Evolutionary conservation across 2,797 vertebrate species (phyloP).

Genomic region (Rhinichthys osculus): DNA sequence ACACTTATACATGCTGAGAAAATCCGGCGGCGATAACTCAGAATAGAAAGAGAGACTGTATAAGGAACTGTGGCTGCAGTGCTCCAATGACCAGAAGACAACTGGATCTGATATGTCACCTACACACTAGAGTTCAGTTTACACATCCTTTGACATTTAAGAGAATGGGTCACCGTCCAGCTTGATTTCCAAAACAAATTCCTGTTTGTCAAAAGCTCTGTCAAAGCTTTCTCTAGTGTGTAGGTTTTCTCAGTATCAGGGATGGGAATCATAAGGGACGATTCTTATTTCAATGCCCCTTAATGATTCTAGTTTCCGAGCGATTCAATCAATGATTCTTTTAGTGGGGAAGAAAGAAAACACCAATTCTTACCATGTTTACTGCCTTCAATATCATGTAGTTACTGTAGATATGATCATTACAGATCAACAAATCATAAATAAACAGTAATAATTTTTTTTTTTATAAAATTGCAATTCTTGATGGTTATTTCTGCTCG

Average conservation of each 20-base stretch:
- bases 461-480: background rate
- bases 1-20: conserved; percentile 22
- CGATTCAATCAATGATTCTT: background rate
- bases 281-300: background rate
- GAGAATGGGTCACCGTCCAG: too few species aligned
- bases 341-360: background rate
- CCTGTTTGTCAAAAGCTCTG: background rate
- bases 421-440: background rate
- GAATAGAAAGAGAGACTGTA: conserved; percentile 8
- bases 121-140: conserved; percentile 7
- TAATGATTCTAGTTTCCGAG: background rate
- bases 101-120: background rate
- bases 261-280: background rate
- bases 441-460: background rate
- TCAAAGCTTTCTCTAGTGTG: conserved; percentile 14
- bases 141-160: background rate
- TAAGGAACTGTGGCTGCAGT: background rate
- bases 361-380: background rate
- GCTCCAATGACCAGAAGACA: background rate
- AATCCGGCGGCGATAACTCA: background rate
- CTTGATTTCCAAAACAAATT: background rate
- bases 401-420: background rate
- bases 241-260: background rate
- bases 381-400: background rate
- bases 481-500: background rate